phyloP scores from a whole-genome alignment of 2,888 invertebrate genomes.

The Neoitamus cyanurus region DNA sequence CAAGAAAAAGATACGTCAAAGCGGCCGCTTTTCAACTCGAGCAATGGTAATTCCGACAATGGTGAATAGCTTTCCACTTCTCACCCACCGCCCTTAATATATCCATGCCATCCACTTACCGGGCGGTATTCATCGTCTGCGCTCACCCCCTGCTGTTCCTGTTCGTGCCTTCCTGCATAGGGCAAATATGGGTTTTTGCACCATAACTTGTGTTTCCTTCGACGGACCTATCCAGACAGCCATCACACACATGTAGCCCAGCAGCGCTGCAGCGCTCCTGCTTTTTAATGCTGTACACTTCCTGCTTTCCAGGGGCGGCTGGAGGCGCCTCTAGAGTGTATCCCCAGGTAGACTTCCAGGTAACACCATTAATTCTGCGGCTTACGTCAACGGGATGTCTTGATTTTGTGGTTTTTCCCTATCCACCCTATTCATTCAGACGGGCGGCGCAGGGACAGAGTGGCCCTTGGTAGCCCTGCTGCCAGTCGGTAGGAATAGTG shows the following conservation, averaged over 20 bases:
- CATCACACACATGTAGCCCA: background rate
- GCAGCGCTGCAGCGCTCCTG: background rate
- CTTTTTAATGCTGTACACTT: background rate
- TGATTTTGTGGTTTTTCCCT: slow-evolving; percentile 22
- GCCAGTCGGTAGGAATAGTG: background rate
- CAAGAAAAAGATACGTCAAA: slow-evolving; percentile 34
- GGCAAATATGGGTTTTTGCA: background rate
- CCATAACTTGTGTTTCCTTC: background rate
- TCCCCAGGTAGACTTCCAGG: background rate
- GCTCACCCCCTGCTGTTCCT: background rate
- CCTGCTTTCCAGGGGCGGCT: background rate
- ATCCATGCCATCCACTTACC: background rate
- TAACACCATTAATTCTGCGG: slow-evolving; percentile 22
- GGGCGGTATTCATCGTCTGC: background rate
- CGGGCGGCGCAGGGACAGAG: background rate
- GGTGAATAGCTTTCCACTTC: slow-evolving; percentile 18
- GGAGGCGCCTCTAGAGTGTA: background rate
- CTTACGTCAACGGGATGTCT: background rate
- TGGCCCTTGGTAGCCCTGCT: background rate
- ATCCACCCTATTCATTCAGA: background rate
- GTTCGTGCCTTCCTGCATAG: background rate
- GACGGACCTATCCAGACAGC: background rate
- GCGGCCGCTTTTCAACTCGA: slow-evolving; percentile 35
- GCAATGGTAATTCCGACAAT: slow-evolving; percentile 37
- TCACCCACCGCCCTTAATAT: slow-evolving; percentile 14